Evolutionary conservation across 2,888 invertebrate genomes (phyloP).

Genomic region (Scaeva pyrastri): DNA sequence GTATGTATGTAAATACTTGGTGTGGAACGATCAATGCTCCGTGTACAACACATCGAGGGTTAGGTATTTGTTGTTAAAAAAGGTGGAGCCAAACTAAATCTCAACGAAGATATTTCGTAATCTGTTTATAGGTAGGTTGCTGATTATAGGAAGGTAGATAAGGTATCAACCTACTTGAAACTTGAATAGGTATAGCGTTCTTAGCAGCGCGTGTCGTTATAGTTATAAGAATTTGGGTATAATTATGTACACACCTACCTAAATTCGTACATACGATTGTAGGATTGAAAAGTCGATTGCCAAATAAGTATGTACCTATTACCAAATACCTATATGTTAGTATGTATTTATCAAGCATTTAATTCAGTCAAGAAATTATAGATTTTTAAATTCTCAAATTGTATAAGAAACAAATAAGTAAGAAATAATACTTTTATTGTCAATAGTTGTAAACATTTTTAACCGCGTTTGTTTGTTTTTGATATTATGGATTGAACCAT

Average conservation of each 20-base stretch:
- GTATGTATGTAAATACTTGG: background rate
- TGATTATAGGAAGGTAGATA: conserved; percentile 26
- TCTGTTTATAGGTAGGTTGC: conserved; percentile 40
- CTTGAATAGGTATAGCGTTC: background rate
- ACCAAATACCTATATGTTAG: background rate
- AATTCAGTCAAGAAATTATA: too few relatives aligned
- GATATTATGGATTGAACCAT: too few relatives aligned
- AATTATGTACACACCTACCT: background rate
- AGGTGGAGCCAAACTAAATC: conserved; percentile 65
- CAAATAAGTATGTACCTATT: too few relatives aligned
- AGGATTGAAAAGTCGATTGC: too few relatives aligned
- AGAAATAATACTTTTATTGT: too few relatives aligned
- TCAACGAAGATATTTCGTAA: conserved; percentile 48
- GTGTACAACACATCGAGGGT: conserved; percentile 4
- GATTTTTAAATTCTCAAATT: too few relatives aligned
- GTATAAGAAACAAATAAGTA: too few relatives aligned
- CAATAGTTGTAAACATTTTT: too few relatives aligned
- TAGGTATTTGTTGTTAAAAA: conserved; percentile 29
- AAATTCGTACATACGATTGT: background rate
- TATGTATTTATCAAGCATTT: too few relatives aligned
- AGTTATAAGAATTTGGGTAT: background rate
- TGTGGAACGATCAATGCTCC: conserved; percentile 2
- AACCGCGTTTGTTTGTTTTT: too few relatives aligned
- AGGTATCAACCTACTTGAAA: conserved; percentile 10
- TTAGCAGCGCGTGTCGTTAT: conserved; percentile 1